Conservation (phyloP, 2,888 invertebrate genomes). For the Dusona sp. region DNA sequence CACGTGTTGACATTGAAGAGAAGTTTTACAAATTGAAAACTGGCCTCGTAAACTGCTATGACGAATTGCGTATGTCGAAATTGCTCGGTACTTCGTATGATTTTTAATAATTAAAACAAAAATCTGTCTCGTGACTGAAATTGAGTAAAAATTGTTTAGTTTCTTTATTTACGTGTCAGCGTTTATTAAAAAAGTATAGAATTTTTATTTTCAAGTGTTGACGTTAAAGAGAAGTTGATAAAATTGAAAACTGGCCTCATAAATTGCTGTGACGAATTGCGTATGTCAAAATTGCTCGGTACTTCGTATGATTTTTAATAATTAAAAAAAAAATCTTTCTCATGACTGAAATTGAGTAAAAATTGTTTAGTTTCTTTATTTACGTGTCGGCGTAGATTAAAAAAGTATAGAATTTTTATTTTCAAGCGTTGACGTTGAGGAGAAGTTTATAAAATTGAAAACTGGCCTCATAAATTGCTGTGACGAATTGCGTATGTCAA, state of each 20-base stretch:
- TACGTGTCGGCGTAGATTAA: background rate
- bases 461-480: background rate
- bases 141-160: background rate
- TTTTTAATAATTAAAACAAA: too few species aligned
- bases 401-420: background rate
- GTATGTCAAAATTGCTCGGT: slow-evolving; percentile 9
- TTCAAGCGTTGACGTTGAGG: background rate
- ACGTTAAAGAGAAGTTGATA: background rate
- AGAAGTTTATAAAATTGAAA: background rate
- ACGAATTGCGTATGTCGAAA: slow-evolving; percentile 11
- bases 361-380: background rate
- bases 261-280: slow-evolving; percentile 17
- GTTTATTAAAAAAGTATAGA: too few species aligned
- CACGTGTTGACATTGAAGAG: background rate
- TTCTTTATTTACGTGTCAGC: background rate
- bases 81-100: slow-evolving; percentile 5
- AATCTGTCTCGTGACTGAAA: too few species aligned
- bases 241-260: background rate
- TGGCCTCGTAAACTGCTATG: background rate
- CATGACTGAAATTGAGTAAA: background rate
- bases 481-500: slow-evolving; percentile 6
- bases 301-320: too few species aligned
- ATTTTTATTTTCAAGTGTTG: too few species aligned
- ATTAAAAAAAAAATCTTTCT: too few species aligned
- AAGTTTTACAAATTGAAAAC: background rate